Conservation (phyloP, 2,888 invertebrate genomes). For the Lottia scabra region DNA sequence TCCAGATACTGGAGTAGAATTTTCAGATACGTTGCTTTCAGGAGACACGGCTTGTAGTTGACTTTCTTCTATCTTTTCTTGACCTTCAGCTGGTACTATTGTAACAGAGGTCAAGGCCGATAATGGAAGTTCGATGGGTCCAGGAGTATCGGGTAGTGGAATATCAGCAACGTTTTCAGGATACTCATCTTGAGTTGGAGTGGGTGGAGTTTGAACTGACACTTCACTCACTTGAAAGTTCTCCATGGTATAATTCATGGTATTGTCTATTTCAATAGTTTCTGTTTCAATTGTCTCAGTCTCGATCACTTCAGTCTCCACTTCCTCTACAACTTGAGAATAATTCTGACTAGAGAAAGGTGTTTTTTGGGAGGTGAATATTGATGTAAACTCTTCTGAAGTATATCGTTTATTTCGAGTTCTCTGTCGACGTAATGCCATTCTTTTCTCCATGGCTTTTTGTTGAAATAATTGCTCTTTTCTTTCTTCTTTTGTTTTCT, state of each 20-base stretch:
- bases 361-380: conserved; percentile 56
- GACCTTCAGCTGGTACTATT: conserved; percentile 27
- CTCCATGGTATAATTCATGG: conserved; percentile 22
- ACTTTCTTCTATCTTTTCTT: conserved; percentile 30
- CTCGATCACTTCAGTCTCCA: conserved; percentile 33
- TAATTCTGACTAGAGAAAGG: conserved; percentile 45
- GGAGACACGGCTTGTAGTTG: conserved; percentile 34
- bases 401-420: conserved; percentile 67
- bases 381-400: conserved; percentile 68
- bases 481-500: conserved; percentile 60
- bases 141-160: conserved; percentile 24
- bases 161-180: conserved; percentile 25
- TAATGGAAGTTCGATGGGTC: conserved; percentile 18
- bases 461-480: conserved; percentile 64
- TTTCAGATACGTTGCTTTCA: conserved; percentile 47
- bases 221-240: conserved; percentile 3
- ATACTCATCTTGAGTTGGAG: conserved; percentile 41
- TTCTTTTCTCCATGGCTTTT: conserved; percentile 63
- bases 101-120: conserved; percentile 10
- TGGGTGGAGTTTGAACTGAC: conserved; percentile 24
- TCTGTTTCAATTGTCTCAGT: conserved; percentile 34
- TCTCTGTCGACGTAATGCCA: conserved; percentile 63
- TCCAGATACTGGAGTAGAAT: conserved; percentile 12
- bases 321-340: conserved; percentile 35
- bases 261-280: conserved; percentile 30